Evolutionary conservation across 2,888 invertebrate genomes (phyloP).

Genomic region (Cyaniris semiargus): DNA sequence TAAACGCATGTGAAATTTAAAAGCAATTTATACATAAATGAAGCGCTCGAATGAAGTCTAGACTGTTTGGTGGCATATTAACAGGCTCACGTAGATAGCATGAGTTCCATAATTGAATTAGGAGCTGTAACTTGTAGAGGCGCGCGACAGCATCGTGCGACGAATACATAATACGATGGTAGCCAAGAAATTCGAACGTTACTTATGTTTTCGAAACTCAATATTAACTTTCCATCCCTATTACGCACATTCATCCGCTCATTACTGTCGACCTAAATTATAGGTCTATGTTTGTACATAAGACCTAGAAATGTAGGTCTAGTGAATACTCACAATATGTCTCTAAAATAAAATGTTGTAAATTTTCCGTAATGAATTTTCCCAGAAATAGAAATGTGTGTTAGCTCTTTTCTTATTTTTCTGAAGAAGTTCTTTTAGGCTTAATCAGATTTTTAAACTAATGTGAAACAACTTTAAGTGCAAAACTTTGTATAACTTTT

Average conservation of each 20-base stretch:
- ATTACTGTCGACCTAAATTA: background rate
- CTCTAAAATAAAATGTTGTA: too few relatives aligned
- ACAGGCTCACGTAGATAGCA: constrained; percentile 41
- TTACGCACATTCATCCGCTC: background rate
- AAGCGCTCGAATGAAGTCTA: background rate
- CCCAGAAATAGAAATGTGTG: too few relatives aligned
- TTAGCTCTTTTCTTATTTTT: too few relatives aligned
- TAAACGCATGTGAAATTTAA: constrained; percentile 20
- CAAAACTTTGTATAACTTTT: too few relatives aligned
- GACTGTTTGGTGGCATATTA: constrained; percentile 36
- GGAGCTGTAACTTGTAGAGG: constrained; percentile 55
- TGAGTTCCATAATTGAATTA: constrained; percentile 63
- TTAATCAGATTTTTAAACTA: too few relatives aligned
- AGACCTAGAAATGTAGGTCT: background rate
- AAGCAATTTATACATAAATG: constrained; percentile 11
- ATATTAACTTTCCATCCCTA: constrained; percentile 23
- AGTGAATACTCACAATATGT: background rate
- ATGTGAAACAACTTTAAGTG: too few relatives aligned
- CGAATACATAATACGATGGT: constrained; percentile 27
- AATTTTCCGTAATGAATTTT: too few relatives aligned
- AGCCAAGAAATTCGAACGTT: constrained; percentile 1
- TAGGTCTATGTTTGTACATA: background rate
- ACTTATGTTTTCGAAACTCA: constrained; percentile 8
- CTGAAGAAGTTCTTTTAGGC: too few relatives aligned
- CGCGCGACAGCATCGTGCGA: constrained; percentile 55